phyloP scores from a whole-genome alignment of 2,888 invertebrate genomes.

The Eristalis tenax region DNA sequence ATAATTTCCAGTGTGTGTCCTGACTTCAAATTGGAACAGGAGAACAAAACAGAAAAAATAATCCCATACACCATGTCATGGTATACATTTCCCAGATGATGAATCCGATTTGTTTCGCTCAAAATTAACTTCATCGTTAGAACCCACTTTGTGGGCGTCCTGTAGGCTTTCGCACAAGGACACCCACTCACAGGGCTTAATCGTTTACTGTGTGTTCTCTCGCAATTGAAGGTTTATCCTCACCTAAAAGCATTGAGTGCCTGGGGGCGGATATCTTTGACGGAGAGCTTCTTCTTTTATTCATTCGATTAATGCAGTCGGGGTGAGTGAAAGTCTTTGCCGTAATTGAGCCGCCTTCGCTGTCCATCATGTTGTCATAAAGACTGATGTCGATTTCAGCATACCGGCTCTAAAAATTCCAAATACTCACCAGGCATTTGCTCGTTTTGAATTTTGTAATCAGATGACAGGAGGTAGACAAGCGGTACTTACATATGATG shows the following conservation, averaged over 20 bases:
- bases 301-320: background rate
- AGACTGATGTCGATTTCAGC: background rate
- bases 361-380: background rate
- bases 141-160: background rate
- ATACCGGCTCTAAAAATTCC: too few species aligned
- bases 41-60: too few species aligned
- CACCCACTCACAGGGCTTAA: background rate
- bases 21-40: background rate
- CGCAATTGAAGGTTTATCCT: background rate
- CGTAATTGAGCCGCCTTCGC: background rate
- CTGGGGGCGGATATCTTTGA: background rate
- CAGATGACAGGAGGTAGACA: background rate
- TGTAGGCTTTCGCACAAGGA: background rate
- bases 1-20: background rate
- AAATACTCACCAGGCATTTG: background rate
- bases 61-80: background rate
- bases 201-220: background rate
- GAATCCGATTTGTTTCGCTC: background rate
- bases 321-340: background rate
- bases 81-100: background rate
- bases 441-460: background rate
- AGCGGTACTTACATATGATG: background rate
- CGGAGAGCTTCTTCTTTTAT: background rate
- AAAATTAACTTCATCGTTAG: background rate
- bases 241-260: background rate